A percentile compares a stretch with the other conserved stretches of the same genome.
These are phyloP conservation scores for Suillia variegata DNA, from an alignment of 2,888 invertebrate genomes.

Conservation along the genomic window DNA sequence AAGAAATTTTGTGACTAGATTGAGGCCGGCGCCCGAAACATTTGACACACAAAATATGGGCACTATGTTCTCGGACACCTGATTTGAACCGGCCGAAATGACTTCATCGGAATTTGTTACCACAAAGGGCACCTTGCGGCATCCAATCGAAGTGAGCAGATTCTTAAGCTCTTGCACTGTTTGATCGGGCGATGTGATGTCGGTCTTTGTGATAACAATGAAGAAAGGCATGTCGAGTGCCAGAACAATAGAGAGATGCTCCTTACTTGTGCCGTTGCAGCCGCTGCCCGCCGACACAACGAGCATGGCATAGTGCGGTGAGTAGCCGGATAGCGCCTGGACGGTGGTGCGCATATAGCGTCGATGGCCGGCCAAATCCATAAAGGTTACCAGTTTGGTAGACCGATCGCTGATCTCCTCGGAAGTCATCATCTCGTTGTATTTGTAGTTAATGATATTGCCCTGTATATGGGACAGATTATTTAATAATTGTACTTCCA, in stretches of 20 bases:
- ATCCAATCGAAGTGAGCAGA: slow-evolving; percentile 71
- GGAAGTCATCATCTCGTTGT: slow-evolving; percentile 85
- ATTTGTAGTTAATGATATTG: slow-evolving; percentile 86
- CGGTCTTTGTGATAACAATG: slow-evolving; percentile 91
- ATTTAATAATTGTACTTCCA: background rate
- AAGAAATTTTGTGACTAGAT: slow-evolving; percentile 83
- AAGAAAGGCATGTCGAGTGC: slow-evolving; percentile 89
- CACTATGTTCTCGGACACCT: slow-evolving; percentile 68
- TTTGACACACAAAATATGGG: slow-evolving; percentile 90
- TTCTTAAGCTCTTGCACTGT: slow-evolving; percentile 67
- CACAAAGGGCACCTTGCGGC: slow-evolving; percentile 69
- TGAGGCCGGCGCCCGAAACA: slow-evolving; percentile 84
- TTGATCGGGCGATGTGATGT: slow-evolving; percentile 71
- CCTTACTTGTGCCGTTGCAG: slow-evolving; percentile 81
- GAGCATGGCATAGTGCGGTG: slow-evolving; percentile 89
- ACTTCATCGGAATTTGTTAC: slow-evolving; percentile 75
- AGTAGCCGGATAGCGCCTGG: slow-evolving; percentile 91
- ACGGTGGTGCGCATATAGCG: slow-evolving; percentile 96
- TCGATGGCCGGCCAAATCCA: slow-evolving; percentile 95
- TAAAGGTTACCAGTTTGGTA: slow-evolving; percentile 90
- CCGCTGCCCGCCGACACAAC: slow-evolving; percentile 84
- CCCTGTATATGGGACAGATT: slow-evolving; percentile 75
- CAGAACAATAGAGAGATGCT: slow-evolving; percentile 84
- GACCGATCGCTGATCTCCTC: slow-evolving; percentile 94
- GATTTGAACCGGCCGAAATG: slow-evolving; percentile 72